Evolutionary conservation across 2,888 invertebrate genomes (phyloP).

Genomic region (Rhogogaster chlorosoma): DNA sequence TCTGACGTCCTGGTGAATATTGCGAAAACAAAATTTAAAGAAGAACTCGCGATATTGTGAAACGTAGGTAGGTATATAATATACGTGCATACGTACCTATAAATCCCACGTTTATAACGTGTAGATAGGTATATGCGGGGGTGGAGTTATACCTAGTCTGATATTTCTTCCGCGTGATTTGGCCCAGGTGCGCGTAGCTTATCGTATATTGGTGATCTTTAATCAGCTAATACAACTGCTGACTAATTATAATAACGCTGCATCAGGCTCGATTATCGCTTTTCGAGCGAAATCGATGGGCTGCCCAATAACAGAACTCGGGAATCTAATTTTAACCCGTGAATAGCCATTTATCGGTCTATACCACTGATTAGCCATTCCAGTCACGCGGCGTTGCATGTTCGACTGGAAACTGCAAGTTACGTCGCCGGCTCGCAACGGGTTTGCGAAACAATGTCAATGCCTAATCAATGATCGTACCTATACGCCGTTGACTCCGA

Average conservation of each 20-base stretch:
- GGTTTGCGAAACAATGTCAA: slow-evolving; percentile 37
- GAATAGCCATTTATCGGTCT: slow-evolving; percentile 64
- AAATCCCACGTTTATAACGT: no score
- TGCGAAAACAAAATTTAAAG: background rate
- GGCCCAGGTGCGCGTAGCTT: background rate
- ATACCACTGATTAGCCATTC: slow-evolving; percentile 65
- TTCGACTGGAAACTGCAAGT: slow-evolving; percentile 21
- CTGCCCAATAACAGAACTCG: slow-evolving; percentile 55
- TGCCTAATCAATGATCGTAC: slow-evolving; percentile 33
- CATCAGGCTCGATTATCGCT: slow-evolving; percentile 53
- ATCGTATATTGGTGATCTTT: slow-evolving; percentile 5
- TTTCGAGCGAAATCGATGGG: background rate
- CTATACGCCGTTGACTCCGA: background rate
- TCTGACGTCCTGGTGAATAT: background rate
- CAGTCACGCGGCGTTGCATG: slow-evolving; percentile 57
- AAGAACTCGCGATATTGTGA: background rate
- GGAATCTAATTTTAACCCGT: slow-evolving; percentile 63
- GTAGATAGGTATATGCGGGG: no score
- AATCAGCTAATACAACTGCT: slow-evolving; percentile 44
- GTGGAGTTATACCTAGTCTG: background rate
- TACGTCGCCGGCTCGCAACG: background rate
- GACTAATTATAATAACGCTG: slow-evolving; percentile 48
- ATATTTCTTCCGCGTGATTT: background rate
- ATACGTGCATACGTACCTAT: no score
- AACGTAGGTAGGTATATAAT: no score